Evolutionary conservation across 2,888 invertebrate genomes (phyloP).

Genomic region (Coremacera marginata): DNA sequence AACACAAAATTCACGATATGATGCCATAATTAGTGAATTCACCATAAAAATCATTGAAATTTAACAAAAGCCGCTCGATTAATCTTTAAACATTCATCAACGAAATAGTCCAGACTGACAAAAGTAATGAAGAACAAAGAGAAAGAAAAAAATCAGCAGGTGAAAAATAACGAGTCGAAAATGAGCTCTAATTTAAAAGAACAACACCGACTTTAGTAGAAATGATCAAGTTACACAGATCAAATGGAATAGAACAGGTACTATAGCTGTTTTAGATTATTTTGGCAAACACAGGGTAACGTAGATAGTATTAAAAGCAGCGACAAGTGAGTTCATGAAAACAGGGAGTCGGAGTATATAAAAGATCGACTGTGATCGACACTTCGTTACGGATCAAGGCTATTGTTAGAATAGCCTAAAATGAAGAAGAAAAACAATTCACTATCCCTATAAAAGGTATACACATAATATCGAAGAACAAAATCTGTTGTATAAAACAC

Average conservation of each 20-base stretch:
- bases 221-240: constrained; percentile 19
- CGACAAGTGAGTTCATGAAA: no score
- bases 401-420: no score
- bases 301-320: not conserved
- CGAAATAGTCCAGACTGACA: not conserved
- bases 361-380: no score
- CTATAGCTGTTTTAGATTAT: not conserved
- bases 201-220: not conserved
- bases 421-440: no score
- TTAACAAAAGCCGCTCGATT: not conserved
- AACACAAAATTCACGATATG: not conserved
- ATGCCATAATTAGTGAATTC: constrained; percentile 24
- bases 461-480: not conserved
- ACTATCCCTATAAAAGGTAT: not conserved
- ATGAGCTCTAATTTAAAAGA: constrained; percentile 17
- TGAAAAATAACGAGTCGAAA: constrained; percentile 12
- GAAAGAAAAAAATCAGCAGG: not conserved
- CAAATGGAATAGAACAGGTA: constrained; percentile 1
- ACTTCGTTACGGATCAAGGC: no score
- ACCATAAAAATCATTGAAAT: constrained; percentile 34
- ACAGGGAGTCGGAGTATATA: not conserved
- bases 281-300: not conserved
- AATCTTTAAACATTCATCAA: not conserved
- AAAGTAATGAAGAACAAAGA: not conserved
- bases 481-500: not conserved